phyloP scores from a whole-genome alignment of 2,888 invertebrate genomes.

The Priocnemis perturbator region DNA sequence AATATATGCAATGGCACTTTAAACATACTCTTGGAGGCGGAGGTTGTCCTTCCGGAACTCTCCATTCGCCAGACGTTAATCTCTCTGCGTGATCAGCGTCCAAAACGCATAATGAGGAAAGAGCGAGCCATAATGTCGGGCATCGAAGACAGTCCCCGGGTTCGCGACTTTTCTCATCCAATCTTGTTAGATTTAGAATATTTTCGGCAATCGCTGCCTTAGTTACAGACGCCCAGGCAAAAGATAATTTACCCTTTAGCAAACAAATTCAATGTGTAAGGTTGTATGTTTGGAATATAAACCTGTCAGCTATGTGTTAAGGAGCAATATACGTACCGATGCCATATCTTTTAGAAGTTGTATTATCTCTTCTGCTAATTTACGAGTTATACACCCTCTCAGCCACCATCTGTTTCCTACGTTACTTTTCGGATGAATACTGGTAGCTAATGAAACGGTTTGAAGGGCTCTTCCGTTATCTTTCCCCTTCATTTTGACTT shows the following conservation, averaged over 20 bases:
- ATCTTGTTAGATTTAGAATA: conserved; percentile 87
- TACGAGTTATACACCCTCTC: conserved; percentile 87
- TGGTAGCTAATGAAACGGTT: conserved; percentile 80
- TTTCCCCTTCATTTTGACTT: conserved; percentile 88
- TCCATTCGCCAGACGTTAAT: conserved; percentile 88
- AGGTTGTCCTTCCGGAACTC: conserved; percentile 79
- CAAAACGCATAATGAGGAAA: conserved; percentile 94
- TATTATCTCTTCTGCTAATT: conserved; percentile 92
- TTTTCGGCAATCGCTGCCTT: conserved; percentile 92
- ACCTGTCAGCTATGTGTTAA: background rate
- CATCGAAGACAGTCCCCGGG: conserved; percentile 88
- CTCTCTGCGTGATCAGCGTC: conserved; percentile 93
- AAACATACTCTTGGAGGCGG: conserved; percentile 76
- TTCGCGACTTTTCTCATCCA: conserved; percentile 85
- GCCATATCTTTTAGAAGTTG: conserved; percentile 94
- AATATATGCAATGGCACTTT: conserved; percentile 1
- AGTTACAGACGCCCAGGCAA: conserved; percentile 90
- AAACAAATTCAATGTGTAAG: conserved; percentile 45
- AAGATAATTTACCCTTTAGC: conserved; percentile 87
- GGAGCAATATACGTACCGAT: conserved; percentile 79
- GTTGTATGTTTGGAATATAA: background rate
- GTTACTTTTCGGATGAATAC: conserved; percentile 79
- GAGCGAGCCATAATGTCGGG: conserved; percentile 92
- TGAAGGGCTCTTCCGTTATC: conserved; percentile 74
- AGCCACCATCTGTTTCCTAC: conserved; percentile 87